Evolutionary conservation across 1,140 invertebrate species (phyloP), one percentile per base, ranked within the genome.

Genomic region (Saxidomus purpurata): DNA sequence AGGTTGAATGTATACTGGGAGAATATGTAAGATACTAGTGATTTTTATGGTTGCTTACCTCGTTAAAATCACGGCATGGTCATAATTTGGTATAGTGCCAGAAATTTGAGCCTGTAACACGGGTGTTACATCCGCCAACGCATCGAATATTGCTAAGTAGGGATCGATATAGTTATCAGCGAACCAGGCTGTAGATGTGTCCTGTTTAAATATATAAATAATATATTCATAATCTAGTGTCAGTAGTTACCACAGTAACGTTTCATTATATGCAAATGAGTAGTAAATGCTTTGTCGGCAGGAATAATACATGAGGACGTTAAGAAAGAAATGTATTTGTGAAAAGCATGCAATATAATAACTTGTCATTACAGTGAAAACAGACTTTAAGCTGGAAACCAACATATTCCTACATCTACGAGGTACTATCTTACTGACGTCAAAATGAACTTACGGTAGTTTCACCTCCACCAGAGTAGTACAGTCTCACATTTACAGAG

Each of bases 21-120:
- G n/a, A n/a, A n/a, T n/a, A n/a, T n/a, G n/a, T n/a, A n/a, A n/a
- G n/a, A n/a, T n/a, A n/a, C n/a, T n/a, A n/a, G n/a, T n/a, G n/a
- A n/a, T n/a, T 52, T n/a, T n/a, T n/a, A n/a, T n/a, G n/a, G n/a
- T 31, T 74, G 43, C 38, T 77, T 77, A 77, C 74, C 40, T 28
- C 1, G 74, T 77, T 2, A 77, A 52, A 49, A 52, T 25, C 25
- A 77, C 43, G 0, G 74, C 74, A 47, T 77, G 74, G 43, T 77
- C 74, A 34, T 52, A 47, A 52, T 49, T n/a, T 0, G 74, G 74
- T 31, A 77, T 1, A 22, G 34, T 19, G 6, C 40, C 28, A 25
- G 34, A 11, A 15, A 17, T 31, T 25, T 4, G 0, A 8, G 31
- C 17, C 40, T n/a, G 31, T 40, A 52, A 3, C 4, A n/a, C 9